phyloP scores from a whole-genome alignment of 2,797 vertebrate genomes.

The Falco berigora region DNA sequence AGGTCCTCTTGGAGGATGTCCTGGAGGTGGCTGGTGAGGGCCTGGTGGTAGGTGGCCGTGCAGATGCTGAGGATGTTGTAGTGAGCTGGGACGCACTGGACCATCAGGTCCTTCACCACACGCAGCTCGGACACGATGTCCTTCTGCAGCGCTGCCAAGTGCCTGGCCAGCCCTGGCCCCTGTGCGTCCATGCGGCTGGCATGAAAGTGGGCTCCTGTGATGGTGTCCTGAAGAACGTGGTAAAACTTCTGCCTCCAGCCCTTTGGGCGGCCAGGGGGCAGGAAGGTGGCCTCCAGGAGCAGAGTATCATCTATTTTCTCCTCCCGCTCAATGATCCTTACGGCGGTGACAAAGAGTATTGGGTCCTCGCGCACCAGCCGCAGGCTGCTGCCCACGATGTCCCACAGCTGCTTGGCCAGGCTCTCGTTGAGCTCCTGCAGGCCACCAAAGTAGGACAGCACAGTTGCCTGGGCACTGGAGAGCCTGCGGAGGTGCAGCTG shows the following conservation, averaged over 20 bases:
- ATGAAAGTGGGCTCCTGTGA: constrained; percentile 72
- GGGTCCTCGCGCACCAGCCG: constrained; percentile 84
- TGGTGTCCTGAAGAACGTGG: constrained; percentile 77
- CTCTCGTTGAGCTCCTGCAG: constrained; percentile 83
- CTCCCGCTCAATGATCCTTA: constrained; percentile 91
- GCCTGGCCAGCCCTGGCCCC: constrained; percentile 78
- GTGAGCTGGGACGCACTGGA: constrained; percentile 87
- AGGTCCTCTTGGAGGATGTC: constrained; percentile 84
- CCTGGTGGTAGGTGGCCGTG: constrained; percentile 81
- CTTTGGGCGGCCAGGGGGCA: constrained; percentile 83
- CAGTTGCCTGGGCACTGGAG: constrained; percentile 70
- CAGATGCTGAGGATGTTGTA: constrained; percentile 83
- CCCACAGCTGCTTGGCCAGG: constrained; percentile 86
- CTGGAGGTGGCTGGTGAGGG: constrained; percentile 79
- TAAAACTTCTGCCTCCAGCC: constrained; percentile 87
- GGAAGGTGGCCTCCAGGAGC: constrained; percentile 71
- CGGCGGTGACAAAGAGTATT: constrained; percentile 84
- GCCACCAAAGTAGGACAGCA: constrained; percentile 82
- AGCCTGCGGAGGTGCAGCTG: constrained; percentile 72
- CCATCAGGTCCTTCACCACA: constrained; percentile 85
- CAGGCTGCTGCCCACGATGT: constrained; percentile 80
- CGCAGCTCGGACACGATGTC: constrained; percentile 81
- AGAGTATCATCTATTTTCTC: constrained; percentile 78
- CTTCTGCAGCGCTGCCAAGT: constrained; percentile 84
- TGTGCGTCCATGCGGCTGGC: not conserved